Base-by-base conservation (phyloP, 2,113 vertebrate species). In the Microtus ochrogaster region DNA sequence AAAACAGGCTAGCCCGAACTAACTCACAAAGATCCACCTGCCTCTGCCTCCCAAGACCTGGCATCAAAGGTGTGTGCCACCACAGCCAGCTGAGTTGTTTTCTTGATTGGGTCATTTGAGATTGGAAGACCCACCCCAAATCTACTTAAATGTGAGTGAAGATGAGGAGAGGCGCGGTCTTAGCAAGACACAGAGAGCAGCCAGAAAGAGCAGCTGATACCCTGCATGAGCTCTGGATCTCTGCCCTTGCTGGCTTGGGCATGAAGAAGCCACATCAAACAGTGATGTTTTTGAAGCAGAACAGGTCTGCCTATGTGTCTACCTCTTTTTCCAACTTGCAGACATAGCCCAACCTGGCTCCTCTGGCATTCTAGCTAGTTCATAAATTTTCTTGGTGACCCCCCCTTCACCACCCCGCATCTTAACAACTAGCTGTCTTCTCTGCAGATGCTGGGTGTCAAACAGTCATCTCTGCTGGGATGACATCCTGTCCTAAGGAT, bases 281-380 rank as follows among this genome's bases (percentile, higher is more conserved):
- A 61, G 22, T 21, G n/a, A 52, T 39, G 17, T 0, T 74, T 33
- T 28, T 58, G 47, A 73, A 90, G 83, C 30, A 72, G 65, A 77
- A 39, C 17, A 0, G 0, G 63, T 0, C 39, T 33, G 33, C 47
- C 39, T 41, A 1, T 39, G 41, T 79, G 36, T 61, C 90, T 85
- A 16, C 41, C 24, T 63, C 55, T 19, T 49, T 72, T 61, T 94
- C 70, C 44, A 63, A 3, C 30, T 74, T 44, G 9, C 21, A 61
- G 82, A 47, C 16, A 13, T 3, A 22, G 13, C 28, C 41, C 74
- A 41, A 5, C 14, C 58, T 92, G 30, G 8, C 41, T 82, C 30
- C 4, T 39, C 24, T 47, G 76, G 72, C 52, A 93, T 95, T 84
- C 81, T 93, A 36, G 4, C 13, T 90, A 41, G 17, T 91, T 87